phyloP scores from a whole-genome alignment of 2,888 invertebrate genomes.

The Eumerus sabulonum region DNA sequence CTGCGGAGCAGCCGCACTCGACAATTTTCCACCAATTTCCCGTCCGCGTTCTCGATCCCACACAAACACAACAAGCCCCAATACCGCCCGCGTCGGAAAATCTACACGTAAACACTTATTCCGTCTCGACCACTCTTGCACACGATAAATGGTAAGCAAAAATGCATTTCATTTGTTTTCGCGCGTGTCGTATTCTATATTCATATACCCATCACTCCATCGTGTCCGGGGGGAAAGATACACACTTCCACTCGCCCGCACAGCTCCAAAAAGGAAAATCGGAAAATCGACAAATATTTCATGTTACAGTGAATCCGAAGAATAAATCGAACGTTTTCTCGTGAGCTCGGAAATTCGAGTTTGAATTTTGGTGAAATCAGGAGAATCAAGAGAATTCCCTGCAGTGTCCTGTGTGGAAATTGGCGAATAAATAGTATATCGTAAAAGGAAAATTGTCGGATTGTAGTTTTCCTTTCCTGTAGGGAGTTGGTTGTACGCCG shows the following conservation, averaged over 20 bases:
- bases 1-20: conserved; percentile 55
- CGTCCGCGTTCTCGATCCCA: conserved; percentile 18
- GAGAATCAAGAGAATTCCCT: neutral
- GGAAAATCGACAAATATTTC: conserved; percentile 39
- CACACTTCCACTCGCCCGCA: conserved; percentile 31
- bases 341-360: conserved; percentile 8
- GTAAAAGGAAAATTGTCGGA: conserved; percentile 1
- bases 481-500: conserved; percentile 53
- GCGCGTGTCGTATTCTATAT: neutral
- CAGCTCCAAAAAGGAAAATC: conserved; percentile 13
- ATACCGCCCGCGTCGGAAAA: conserved; percentile 35
- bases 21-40: conserved; percentile 39
- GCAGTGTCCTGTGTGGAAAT: neutral
- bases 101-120: conserved; percentile 58
- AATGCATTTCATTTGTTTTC: conserved; percentile 47
- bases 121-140: conserved; percentile 60
- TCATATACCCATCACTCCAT: too few relatives aligned
- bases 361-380: neutral
- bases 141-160: conserved; percentile 57
- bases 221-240: neutral
- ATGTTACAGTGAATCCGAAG: neutral
- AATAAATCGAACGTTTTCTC: conserved; percentile 20
- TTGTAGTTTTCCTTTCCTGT: conserved; percentile 29
- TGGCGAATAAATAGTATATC: neutral
- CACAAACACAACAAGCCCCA: too few relatives aligned